phyloP scores from a whole-genome alignment of 1,140 invertebrate species.

The Spodoptera frugiperda region DNA sequence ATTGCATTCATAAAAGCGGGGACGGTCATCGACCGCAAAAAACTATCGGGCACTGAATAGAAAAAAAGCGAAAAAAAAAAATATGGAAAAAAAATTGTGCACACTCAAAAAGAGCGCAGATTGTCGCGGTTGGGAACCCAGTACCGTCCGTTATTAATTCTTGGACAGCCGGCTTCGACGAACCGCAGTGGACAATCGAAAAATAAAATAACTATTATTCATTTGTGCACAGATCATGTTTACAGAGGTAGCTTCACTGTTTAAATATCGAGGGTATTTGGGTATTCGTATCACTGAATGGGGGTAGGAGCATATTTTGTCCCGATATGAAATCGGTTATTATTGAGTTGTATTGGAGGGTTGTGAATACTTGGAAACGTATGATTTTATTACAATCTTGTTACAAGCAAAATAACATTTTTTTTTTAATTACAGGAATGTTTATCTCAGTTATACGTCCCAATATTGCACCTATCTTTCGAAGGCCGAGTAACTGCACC shows the following conservation, averaged over 20 bases:
- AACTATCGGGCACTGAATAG: constrained; percentile 77
- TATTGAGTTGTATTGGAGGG: neutral
- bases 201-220: constrained; percentile 82
- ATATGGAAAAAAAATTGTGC: constrained; percentile 55
- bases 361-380: too few species aligned
- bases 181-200: constrained; percentile 73
- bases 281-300: neutral
- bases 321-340: constrained; percentile 2
- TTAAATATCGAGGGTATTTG: neutral
- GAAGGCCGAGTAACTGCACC: too few species aligned
- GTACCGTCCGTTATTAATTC: constrained; percentile 77
- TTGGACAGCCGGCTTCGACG: constrained; percentile 66
- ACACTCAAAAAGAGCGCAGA: constrained; percentile 75
- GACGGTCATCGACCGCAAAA: constrained; percentile 75
- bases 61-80: constrained; percentile 65
- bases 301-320: neutral
- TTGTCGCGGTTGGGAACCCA: constrained; percentile 72
- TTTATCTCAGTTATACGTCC: too few species aligned
- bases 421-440: too few species aligned
- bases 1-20: constrained; percentile 69
- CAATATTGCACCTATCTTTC: too few species aligned
- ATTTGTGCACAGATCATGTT: constrained; percentile 72
- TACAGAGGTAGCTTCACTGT: constrained; percentile 68
- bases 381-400: too few species aligned
- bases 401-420: too few species aligned